Evolutionary conservation across 2,888 invertebrate species (phyloP).

Genomic region (Rhogogaster chlorosoma): DNA sequence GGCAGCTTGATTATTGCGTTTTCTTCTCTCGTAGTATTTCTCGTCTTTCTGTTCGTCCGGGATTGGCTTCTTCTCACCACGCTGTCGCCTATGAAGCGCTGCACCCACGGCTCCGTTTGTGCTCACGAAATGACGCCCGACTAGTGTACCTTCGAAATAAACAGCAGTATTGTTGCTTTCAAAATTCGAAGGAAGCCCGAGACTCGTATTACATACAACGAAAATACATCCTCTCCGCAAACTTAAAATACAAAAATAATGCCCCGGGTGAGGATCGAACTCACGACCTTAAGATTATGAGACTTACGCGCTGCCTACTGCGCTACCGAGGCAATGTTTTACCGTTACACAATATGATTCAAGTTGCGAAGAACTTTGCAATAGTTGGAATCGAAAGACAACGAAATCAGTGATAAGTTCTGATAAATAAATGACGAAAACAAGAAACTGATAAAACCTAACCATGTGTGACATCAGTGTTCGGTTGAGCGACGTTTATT

Average conservation of each 20-base stretch:
- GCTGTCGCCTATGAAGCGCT: conserved; percentile 79
- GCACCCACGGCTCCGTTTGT: conserved; percentile 56
- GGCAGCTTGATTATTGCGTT: conserved; percentile 94
- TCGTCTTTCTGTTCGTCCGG: conserved; percentile 93
- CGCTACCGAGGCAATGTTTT: conserved; percentile 85
- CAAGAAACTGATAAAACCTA: conserved; percentile 19
- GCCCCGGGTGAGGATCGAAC: conserved; percentile 97
- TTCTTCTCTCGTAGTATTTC: conserved; percentile 92
- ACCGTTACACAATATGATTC: neutral
- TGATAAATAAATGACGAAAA: conserved; percentile 7
- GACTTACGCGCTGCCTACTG: conserved; percentile 95
- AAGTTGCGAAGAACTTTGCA: neutral
- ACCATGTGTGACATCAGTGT: conserved; percentile 57
- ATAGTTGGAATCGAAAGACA: neutral
- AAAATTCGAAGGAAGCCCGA: neutral
- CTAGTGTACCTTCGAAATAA: conserved; percentile 44
- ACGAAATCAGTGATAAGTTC: neutral
- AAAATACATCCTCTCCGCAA: neutral
- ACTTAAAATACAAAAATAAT: conserved; percentile 74
- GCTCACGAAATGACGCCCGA: conserved; percentile 59
- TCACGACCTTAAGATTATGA: conserved; percentile 97
- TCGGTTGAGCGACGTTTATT: conserved; percentile 62
- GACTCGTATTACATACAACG: too few species aligned
- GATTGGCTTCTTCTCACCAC: conserved; percentile 92
- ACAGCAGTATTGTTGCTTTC: neutral